Evolutionary conservation across 2,797 vertebrate genomes (phyloP).

Genomic region (Coluber constrictor): DNA sequence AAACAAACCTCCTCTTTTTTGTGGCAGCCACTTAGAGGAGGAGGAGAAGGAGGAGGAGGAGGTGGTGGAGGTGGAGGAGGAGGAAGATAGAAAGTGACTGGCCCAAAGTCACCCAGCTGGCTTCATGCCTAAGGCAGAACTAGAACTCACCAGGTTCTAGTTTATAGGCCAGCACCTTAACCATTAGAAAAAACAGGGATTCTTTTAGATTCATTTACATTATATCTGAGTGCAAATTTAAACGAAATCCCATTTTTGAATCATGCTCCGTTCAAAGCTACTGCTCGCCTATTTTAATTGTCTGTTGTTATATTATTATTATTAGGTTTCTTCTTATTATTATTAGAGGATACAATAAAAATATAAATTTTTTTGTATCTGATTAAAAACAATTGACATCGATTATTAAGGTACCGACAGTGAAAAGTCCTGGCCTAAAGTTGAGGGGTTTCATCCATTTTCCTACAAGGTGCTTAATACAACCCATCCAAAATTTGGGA

Average conservation of each 20-base stretch:
- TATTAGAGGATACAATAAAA: neutral
- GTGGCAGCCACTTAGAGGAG: neutral
- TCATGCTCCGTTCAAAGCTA: neutral
- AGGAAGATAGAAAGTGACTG: neutral
- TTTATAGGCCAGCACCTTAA: neutral
- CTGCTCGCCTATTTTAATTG: neutral
- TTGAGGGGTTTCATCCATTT: neutral
- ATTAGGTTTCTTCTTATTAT: neutral
- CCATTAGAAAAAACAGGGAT: neutral
- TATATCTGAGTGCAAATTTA: neutral
- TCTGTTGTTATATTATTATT: neutral
- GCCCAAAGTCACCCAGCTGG: neutral
- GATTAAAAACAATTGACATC: neutral
- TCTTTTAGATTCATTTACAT: neutral
- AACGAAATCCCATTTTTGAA: neutral
- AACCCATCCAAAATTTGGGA: neutral
- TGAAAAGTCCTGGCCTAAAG: neutral
- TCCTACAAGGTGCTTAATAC: neutral
- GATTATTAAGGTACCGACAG: neutral
- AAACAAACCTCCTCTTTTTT: neutral
- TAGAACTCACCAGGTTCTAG: neutral
- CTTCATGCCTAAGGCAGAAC: neutral
- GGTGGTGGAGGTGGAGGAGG: too few relatives aligned
- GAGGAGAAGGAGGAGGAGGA: neutral
- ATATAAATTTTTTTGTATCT: neutral